Evolutionary conservation across 2,888 invertebrate species (phyloP).

Genomic region (Rhaphigaster nebulosa): DNA sequence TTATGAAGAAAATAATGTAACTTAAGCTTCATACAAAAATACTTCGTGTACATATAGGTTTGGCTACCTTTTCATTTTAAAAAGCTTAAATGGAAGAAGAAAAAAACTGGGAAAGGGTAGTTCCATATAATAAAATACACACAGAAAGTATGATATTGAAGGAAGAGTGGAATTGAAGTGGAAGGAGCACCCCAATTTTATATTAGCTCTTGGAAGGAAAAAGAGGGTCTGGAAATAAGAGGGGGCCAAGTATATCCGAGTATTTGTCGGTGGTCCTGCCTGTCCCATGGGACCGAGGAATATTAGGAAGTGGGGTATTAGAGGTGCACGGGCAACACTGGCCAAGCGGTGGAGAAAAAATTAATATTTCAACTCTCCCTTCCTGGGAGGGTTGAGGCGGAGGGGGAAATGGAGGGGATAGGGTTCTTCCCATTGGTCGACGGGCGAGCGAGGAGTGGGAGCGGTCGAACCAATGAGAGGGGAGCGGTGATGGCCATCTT

Average conservation of each 20-base stretch:
- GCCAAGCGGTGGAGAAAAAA: slow-evolving; percentile 39
- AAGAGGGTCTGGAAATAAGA: slow-evolving; percentile 44
- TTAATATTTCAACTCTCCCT: slow-evolving; percentile 53
- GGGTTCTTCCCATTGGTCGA: background rate
- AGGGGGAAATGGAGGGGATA: background rate
- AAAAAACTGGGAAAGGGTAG: background rate
- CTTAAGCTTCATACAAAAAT: background rate
- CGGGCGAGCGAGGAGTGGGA: background rate
- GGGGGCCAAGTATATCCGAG: slow-evolving; percentile 53
- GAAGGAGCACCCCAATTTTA: slow-evolving; percentile 48
- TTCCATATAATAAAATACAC: slow-evolving; percentile 16
- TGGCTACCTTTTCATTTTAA: background rate
- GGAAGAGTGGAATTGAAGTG: slow-evolving; percentile 41
- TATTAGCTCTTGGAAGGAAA: slow-evolving; percentile 40
- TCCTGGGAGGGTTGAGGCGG: background rate
- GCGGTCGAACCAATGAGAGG: background rate
- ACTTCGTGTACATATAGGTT: background rate
- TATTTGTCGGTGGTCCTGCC: slow-evolving; percentile 45
- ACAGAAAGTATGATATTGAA: slow-evolving; percentile 38
- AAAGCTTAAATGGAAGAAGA: slow-evolving; percentile 4
- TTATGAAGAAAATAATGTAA: background rate
- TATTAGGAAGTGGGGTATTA: slow-evolving; percentile 54
- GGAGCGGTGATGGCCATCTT: slow-evolving; percentile 41
- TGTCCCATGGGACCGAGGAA: slow-evolving; percentile 14
- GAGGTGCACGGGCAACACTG: slow-evolving; percentile 35